These are phyloP conservation scores for Heterohyrax brucei DNA, from an alignment of 2,797 vertebrate genomes.

Conservation along the genomic window DNA sequence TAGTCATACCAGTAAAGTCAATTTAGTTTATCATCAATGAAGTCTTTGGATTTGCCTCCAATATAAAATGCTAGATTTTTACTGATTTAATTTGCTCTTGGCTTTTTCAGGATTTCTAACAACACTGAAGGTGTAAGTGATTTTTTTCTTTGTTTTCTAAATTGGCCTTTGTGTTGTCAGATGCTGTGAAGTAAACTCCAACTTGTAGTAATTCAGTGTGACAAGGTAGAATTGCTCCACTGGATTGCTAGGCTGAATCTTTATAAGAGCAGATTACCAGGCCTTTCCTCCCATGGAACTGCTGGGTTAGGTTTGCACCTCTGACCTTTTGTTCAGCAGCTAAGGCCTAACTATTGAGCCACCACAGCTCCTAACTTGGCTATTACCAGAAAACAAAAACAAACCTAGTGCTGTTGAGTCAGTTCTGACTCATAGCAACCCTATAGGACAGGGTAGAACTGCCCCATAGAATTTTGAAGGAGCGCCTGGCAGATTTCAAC, in stretches of 20 bases:
- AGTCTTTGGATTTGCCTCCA: background rate
- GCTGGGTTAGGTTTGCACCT: background rate
- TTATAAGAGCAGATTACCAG: background rate
- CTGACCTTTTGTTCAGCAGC: background rate
- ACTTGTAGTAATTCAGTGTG: background rate
- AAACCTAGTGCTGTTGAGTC: no score
- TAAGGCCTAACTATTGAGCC: background rate
- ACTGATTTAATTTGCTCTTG: constrained; percentile 22
- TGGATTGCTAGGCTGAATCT: background rate
- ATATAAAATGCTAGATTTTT: background rate
- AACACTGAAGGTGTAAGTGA: background rate
- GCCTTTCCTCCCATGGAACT: background rate
- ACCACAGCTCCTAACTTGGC: background rate
- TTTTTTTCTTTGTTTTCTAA: background rate
- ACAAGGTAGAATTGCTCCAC: background rate
- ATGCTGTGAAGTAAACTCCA: background rate
- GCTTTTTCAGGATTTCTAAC: constrained; percentile 41
- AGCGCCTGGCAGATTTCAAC: background rate
- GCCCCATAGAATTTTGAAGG: no score
- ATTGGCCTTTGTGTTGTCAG: background rate
- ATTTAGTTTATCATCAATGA: background rate
- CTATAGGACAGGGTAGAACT: no score
- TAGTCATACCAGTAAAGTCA: background rate
- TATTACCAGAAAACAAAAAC: background rate
- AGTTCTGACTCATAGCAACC: no score